These are phyloP conservation scores for Camponotus pennsylvanicus DNA, from an alignment of 1,140 invertebrate species.

Conservation along the genomic window DNA sequence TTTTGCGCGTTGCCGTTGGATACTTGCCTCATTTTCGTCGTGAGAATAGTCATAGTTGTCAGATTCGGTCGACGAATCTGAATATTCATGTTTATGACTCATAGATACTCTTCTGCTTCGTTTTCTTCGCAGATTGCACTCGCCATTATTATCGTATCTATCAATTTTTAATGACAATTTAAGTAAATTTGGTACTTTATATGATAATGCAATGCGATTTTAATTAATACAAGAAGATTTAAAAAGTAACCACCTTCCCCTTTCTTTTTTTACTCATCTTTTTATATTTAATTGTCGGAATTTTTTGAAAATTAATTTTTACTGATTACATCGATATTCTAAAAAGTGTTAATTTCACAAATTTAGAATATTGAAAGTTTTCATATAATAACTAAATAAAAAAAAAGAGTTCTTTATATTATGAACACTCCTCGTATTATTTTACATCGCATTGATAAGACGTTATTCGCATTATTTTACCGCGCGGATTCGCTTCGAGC, in stretches of 20 bases:
- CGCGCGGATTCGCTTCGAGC: constrained; percentile 83
- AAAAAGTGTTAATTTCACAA: not conserved
- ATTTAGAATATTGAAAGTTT: not conserved
- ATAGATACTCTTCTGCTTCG: constrained; percentile 60
- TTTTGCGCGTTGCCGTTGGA: not conserved
- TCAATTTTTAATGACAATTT: not conserved
- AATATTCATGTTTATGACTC: constrained; percentile 75
- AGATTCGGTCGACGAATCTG: constrained; percentile 76
- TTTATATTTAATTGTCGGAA: not conserved
- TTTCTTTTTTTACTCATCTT: not conserved
- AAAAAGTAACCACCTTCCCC: not conserved
- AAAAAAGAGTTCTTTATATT: not conserved
- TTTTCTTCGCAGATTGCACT: constrained; percentile 61
- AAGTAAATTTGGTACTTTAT: not conserved
- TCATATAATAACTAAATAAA: not conserved
- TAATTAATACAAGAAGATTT: constrained; percentile 2
- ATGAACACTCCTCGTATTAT: not conserved
- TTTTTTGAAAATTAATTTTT: not conserved
- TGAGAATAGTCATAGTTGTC: constrained; percentile 63
- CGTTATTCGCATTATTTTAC: constrained; percentile 57
- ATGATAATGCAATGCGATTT: not conserved
- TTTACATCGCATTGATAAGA: not conserved
- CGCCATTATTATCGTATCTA: constrained; percentile 69
- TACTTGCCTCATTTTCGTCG: not conserved
- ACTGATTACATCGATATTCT: not conserved